Conservation (phyloP, 1,140 invertebrate genomes). For the Drosophila seguyi region DNA sequence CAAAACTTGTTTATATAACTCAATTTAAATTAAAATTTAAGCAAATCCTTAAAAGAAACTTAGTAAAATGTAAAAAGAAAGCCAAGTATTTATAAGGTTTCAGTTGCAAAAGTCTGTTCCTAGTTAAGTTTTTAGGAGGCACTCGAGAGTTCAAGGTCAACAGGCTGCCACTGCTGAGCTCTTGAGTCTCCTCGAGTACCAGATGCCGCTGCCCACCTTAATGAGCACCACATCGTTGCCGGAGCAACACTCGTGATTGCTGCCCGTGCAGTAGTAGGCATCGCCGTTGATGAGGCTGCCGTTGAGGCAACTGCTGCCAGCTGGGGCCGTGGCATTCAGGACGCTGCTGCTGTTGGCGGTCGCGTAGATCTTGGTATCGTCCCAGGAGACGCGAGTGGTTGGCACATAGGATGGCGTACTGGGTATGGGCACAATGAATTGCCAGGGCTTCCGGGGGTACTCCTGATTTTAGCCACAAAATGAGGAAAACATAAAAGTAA, state of each 20-base stretch:
- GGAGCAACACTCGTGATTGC: conserved; percentile 80
- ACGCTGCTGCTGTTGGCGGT: conserved; percentile 22
- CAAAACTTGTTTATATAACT: neutral
- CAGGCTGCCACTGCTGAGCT: conserved; percentile 17
- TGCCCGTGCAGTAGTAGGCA: conserved; percentile 80
- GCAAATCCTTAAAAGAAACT: neutral
- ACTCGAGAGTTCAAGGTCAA: conserved; percentile 68
- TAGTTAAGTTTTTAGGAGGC: conserved; percentile 4
- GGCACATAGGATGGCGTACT: conserved; percentile 83
- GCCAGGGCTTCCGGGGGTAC: conserved; percentile 74
- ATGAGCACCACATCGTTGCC: conserved; percentile 85
- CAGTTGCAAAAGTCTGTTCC: neutral
- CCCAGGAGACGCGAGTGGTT: conserved; percentile 83
- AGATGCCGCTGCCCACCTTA: conserved; percentile 70
- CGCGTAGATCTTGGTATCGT: conserved; percentile 83
- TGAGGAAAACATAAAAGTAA: conserved; percentile 29
- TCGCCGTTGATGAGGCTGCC: conserved; percentile 45
- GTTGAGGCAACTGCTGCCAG: conserved; percentile 31
- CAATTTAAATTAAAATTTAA: conserved; percentile 10
- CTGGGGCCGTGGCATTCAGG: conserved; percentile 40
- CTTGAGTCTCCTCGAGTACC: conserved; percentile 25
- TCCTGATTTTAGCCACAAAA: conserved; percentile 42
- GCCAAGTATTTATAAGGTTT: neutral
- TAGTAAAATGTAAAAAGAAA: neutral
- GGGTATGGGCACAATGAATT: conserved; percentile 77